A percentile compares a stretch with the other conserved stretches of the same genome.
These are phyloP conservation scores for Hirtodrosophila alboralis DNA, from an alignment of 2,888 invertebrate species.

Conservation along the genomic window DNA sequence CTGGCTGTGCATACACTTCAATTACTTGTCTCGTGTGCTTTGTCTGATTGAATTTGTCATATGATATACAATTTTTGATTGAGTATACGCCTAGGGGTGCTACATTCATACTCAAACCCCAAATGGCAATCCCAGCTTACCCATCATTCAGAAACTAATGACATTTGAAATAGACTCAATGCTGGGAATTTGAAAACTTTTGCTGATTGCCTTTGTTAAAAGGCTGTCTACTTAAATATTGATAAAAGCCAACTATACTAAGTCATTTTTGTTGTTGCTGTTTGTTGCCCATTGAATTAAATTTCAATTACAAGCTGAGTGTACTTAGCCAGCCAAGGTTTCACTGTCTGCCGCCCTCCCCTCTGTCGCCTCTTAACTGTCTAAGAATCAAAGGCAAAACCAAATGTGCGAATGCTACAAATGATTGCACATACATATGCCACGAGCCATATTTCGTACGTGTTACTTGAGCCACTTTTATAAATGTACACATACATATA, in stretches of 20 bases:
- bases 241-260: slow-evolving; percentile 48
- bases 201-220: slow-evolving; percentile 34
- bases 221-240: slow-evolving; percentile 63
- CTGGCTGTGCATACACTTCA: slow-evolving; percentile 64
- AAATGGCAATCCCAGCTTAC: too few relatives aligned
- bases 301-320: slow-evolving; percentile 57
- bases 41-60: slow-evolving; percentile 78
- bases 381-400: slow-evolving; percentile 36
- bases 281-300: slow-evolving; percentile 38
- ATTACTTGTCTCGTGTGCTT: slow-evolving; percentile 63
- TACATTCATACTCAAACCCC: neutral
- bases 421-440: slow-evolving; percentile 63
- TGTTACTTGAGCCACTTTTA: slow-evolving; percentile 67
- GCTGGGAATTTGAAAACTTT: slow-evolving; percentile 17
- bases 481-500: slow-evolving; percentile 9
- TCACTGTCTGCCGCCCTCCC: neutral
- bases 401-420: slow-evolving; percentile 30
- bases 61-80: slow-evolving; percentile 75
- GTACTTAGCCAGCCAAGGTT: slow-evolving; percentile 1
- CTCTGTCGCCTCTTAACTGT: slow-evolving; percentile 6
- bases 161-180: slow-evolving; percentile 13
- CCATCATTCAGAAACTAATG: slow-evolving; percentile 44
- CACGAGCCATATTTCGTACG: slow-evolving; percentile 64
- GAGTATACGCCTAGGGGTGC: slow-evolving; percentile 60
- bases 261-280: slow-evolving; percentile 16